phyloP scores from a whole-genome alignment of 2,113 vertebrate genomes.

The Mormyrus lacerda region DNA sequence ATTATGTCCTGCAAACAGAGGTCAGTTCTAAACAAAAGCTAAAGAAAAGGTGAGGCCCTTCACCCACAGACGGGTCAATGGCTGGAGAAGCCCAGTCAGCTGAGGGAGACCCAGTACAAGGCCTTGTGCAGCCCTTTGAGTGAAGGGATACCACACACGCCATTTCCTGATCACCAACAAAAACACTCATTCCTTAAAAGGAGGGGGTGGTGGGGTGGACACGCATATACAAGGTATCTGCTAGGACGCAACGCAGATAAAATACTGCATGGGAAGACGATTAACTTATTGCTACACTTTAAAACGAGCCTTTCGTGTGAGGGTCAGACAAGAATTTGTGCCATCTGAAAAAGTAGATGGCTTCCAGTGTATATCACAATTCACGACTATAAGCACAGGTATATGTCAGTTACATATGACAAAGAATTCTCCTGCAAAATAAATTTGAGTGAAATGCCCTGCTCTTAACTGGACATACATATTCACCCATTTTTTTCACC shows the following conservation, averaged over 20 bases:
- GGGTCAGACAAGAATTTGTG: not conserved
- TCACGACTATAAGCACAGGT: not conserved
- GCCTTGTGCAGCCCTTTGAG: not conserved
- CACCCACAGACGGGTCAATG: slow-evolving; percentile 5
- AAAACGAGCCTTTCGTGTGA: not conserved
- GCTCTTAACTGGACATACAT: not conserved
- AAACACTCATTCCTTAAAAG: not conserved
- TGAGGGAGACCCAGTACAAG: not conserved
- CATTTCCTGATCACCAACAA: not conserved
- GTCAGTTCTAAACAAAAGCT: slow-evolving; percentile 10
- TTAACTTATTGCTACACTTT: not conserved
- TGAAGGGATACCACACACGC: not conserved
- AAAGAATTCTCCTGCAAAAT: not conserved
- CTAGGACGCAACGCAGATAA: not conserved
- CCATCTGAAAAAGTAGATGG: not conserved
- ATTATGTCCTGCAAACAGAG: slow-evolving; percentile 44
- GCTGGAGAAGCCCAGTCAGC: not conserved
- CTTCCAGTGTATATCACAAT: not conserved
- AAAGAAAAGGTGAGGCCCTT: slow-evolving; percentile 2
- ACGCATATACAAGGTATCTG: not conserved
- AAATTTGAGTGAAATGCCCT: not conserved
- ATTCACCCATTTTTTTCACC: not conserved
- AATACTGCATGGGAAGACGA: not conserved
- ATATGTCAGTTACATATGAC: not conserved
- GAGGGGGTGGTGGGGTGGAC: not conserved